Evolutionary conservation across 2,888 invertebrate species (phyloP), one percentile per base, ranked within the genome.

Genomic region (Urechis unicinctus): DNA sequence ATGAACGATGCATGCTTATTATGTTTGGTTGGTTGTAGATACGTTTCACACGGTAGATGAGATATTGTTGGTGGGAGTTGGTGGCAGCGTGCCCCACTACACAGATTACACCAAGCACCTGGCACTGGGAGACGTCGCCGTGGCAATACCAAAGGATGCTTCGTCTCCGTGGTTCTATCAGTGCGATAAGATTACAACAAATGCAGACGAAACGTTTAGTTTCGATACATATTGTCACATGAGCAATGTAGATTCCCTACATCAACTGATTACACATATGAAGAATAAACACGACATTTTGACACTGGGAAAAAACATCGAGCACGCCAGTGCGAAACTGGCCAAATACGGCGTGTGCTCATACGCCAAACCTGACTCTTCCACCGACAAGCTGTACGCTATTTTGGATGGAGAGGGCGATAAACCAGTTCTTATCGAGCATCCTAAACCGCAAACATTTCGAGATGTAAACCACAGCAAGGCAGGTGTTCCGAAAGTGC

Each of bases 31-130:
- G 91, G 63, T 97, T 97, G 83, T 94, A n/a, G n/a, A n/a, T n/a
- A n/a, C n/a, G n/a, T n/a, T n/a, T n/a, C n/a, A 92, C 78, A 71
- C 76, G 53, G 90, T 95, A 59, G 94, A 97, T 75, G 93, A 88
- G 76, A 95, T 98, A 24, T 89, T 98, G 72, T 80, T 98, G 61
- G 92, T 97, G 41, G 97, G 97, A 28, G 91, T 94, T 2, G 96
- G 92, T 3, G 97, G 97, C 9, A 97, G 94, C 1, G 93, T 98
- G 45, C 95, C 97, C 0, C 92, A 97, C 81, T 96, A 89, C 76
- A 92, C 94, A 0, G 95, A 97, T 79, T 92, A 89, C 77, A 85
- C 86, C 64, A 87, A 88, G 66, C 96, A 97, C 76, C 93, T 96
- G 26, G 84, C 93, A 26, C 83, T 95, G 24, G 96, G 79, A 13